Evolutionary conservation across 2,797 vertebrate species (phyloP), one percentile per base, ranked within the genome.

Genomic region (Rousettus madagascariensis): DNA sequence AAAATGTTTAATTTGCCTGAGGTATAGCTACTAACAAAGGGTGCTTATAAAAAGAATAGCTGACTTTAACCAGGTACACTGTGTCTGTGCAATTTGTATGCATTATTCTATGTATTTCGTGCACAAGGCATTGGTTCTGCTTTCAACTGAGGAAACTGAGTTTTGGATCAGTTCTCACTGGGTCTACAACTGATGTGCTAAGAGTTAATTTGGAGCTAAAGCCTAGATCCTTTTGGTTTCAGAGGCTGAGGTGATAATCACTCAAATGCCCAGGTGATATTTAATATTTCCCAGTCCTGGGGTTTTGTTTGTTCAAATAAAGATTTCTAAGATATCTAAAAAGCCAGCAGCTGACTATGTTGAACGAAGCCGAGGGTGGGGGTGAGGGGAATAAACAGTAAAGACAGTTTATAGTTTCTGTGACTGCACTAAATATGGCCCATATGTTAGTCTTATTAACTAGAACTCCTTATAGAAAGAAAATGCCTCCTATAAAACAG

Each of bases 401-500:
- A 87, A 94, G 28, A 77, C 16, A 15, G 38, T 66, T 66, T 28
- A 75, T 1, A 68, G 53, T 59, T 72, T 90, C 30, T 68, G 36
- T 87, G 74, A 63, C 41, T 66, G n/a, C 17, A 78, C 30, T 59
- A 78, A 80, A 88, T 71, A 12, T 20, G 38, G 38, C 68, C 12
- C 20, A 68, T 43, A 77, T 84, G 86, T 49, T 49, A 95, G 92
- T 88, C 13, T 86, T 63, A 97, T 95, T 86, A 91, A 33, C 69
- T 86, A 69, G 89, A 90, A 71, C 38, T 96, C 78, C 66, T 90
- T 65, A 69, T 22, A n/a, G 61, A 95, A 28, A 96, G 80, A 88
- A 92, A 96, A 89, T 91, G 53, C 15, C 46, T 92, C 75, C 71
- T 95, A 94, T 75, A 72, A 92, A 94, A 88, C n/a, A 66, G 46